Evolutionary conservation across 2,113 vertebrate genomes (phyloP), one percentile per base, ranked within the genome.

Genomic region (Neodon shergylaensis): DNA sequence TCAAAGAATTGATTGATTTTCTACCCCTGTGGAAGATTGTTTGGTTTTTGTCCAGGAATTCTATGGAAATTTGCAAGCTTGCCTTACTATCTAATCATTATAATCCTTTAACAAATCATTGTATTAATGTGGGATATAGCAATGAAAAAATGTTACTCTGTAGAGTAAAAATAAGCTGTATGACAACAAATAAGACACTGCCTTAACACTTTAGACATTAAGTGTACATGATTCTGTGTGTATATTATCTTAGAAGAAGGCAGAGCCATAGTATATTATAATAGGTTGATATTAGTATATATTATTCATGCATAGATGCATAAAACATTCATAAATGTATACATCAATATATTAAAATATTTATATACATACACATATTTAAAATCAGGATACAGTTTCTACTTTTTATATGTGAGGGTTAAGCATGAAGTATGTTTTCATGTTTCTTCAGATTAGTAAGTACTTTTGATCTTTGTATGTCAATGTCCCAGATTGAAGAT

Each of bases 391-490:
- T 86, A 70, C 33, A 88, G 47, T 76, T 83, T 79, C 26, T 6
- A 7, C 19, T 36, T 83, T 88, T 91, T 54, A 42, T 77, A 47
- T 61, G 14, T 79, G 17, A 89, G 21, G 39, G 2, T 3, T 49
- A 79, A 28, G 7, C 14, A 83, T 58, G 26, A 89, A 65, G 8
- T 91, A 61, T 31, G 9, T 89, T 90, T 92, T 54, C 7, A 4
- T 90, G 5, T 89, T 97, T 68, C 31, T 52, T 78, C 21, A 84
- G 3, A 70, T 54, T 63, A 72, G 33, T 63, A n/a, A 47, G 1
- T 63, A 83, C 42, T 95, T 92, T 96, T 88, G 74, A 72, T 81
- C 3, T 86, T 89, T 88, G 77, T 73, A 68, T 83, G 16, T 5
- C 14, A 61, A 81, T 73, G 17, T 78, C 36, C 4, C 22, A 31